A percentile compares a stretch with the other conserved stretches of the same genome.
Evolutionary conservation across 2,797 vertebrate genomes (phyloP).

Genomic region (Zalophus californianus): DNA sequence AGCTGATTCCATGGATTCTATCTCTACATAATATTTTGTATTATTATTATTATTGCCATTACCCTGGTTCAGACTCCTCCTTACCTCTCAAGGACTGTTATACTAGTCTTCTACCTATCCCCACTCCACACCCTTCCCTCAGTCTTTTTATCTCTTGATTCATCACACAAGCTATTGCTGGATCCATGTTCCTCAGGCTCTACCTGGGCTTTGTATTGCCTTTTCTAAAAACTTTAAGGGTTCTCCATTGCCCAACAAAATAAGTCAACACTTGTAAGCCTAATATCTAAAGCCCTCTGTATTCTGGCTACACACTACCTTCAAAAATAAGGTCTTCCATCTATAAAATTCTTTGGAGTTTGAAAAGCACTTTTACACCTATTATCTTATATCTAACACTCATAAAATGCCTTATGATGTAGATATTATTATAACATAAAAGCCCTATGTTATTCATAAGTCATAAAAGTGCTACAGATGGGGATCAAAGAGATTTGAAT

Average conservation of each 20-base stretch:
- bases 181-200: neutral
- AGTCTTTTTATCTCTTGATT: neutral
- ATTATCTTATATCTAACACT: neutral
- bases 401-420: neutral
- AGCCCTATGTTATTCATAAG: neutral
- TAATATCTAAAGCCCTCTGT: neutral
- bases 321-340: neutral
- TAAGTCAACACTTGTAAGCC: neutral
- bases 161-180: neutral
- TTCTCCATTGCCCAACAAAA: neutral
- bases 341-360: neutral
- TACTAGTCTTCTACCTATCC: neutral
- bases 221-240: neutral
- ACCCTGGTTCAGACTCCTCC: neutral
- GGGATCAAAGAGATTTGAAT: slow-evolving; percentile 31
- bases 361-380: neutral
- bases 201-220: neutral
- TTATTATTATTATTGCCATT: neutral
- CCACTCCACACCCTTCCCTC: neutral
- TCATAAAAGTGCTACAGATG: neutral
- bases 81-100: neutral
- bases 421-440: neutral
- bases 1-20: neutral
- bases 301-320: neutral
- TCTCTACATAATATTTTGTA: neutral